phyloP scores from a whole-genome alignment of 2,888 invertebrate species.

The Melangyna quadrimaculata region DNA sequence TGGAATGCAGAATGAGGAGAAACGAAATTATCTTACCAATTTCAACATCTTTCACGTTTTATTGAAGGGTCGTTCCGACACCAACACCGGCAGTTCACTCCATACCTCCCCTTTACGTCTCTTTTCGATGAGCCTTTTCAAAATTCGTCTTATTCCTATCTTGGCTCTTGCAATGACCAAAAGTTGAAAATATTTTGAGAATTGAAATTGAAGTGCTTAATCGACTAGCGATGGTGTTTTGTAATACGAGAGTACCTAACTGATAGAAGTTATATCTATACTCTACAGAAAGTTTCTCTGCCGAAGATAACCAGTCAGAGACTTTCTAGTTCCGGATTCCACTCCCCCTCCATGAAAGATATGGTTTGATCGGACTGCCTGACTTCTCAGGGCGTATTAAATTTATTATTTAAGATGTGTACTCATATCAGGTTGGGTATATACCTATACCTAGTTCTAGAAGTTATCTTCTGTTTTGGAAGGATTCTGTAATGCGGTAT shows the following conservation, averaged over 20 bases:
- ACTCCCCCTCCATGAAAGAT: neutral
- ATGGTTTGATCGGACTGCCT: constrained; percentile 12
- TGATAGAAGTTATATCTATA: neutral
- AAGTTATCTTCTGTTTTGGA: neutral
- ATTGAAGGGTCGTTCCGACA: neutral
- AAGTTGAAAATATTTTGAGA: constrained; percentile 67
- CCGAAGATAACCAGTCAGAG: neutral
- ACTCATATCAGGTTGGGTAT: constrained; percentile 45
- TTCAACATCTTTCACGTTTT: constrained; percentile 42
- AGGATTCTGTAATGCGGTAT: constrained; percentile 53
- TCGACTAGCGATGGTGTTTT: constrained; percentile 57
- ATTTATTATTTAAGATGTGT: constrained; percentile 58
- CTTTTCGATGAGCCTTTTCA: constrained; percentile 16
- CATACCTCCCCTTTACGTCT: neutral
- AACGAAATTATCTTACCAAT: constrained; percentile 67
- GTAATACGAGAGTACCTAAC: neutral
- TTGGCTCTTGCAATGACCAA: constrained; percentile 47
- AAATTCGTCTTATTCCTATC: constrained; percentile 32
- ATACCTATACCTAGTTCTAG: constrained; percentile 21
- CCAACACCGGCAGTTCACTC: neutral
- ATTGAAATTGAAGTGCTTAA: constrained; percentile 66
- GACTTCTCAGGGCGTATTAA: constrained; percentile 44
- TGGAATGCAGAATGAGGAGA: constrained; percentile 60
- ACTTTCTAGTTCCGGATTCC: constrained; percentile 8
- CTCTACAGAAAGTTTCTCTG: neutral